phyloP scores from a whole-genome alignment of 2,888 invertebrate genomes.

The Abrostola triplasia region DNA sequence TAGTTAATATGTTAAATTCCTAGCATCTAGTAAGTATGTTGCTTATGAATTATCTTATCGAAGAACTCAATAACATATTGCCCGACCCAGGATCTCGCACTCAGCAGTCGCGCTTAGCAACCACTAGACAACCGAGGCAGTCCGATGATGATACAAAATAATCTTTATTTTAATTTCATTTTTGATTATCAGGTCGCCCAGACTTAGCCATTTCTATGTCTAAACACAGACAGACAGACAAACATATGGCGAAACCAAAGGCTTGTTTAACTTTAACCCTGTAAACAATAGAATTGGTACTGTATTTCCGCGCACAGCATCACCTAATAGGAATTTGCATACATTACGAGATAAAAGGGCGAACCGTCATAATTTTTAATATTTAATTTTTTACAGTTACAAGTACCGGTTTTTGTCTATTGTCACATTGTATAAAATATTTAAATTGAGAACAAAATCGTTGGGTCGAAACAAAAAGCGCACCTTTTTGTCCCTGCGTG shows the following conservation, averaged over 20 bases:
- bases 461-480: constrained; percentile 82
- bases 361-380: constrained; percentile 85
- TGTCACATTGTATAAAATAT: constrained; percentile 85
- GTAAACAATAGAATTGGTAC: constrained; percentile 61
- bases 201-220: too few relatives aligned
- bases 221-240: constrained; percentile 53
- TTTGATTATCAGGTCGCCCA: too few relatives aligned
- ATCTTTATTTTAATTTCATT: too few relatives aligned
- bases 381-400: constrained; percentile 87
- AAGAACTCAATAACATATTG: too few relatives aligned
- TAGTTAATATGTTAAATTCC: too few relatives aligned
- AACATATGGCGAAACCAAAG: not conserved
- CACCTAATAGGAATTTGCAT: constrained; percentile 80
- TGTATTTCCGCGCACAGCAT: constrained; percentile 57
- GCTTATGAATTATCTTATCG: too few relatives aligned
- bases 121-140: too few relatives aligned
- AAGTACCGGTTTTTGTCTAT: constrained; percentile 87
- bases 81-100: too few relatives aligned
- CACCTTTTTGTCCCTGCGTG: constrained; percentile 74
- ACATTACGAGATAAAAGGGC: constrained; percentile 75
- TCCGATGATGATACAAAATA: too few relatives aligned
- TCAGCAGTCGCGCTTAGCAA: too few relatives aligned
- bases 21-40: too few relatives aligned
- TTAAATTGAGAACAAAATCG: constrained; percentile 86
- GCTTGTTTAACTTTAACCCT: not conserved